Conservation (phyloP, 2,888 invertebrate species). For the Liopterus haemorrhoidalis region DNA sequence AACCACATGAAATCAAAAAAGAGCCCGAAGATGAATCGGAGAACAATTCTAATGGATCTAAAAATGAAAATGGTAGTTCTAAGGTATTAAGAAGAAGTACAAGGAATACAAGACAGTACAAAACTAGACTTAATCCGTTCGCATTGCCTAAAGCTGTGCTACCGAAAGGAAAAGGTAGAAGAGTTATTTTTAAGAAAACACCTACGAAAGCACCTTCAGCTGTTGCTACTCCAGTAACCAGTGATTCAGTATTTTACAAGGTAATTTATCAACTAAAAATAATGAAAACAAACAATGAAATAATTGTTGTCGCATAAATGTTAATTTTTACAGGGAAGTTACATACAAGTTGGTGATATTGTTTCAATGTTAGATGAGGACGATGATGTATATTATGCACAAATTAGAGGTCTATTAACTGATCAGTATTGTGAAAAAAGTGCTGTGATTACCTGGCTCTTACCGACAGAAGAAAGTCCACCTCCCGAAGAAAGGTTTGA, state of each 20-base stretch:
- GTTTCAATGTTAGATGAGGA: conserved; percentile 76
- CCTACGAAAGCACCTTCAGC: conserved; percentile 76
- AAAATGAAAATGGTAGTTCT: conserved; percentile 42
- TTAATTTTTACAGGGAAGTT: conserved; percentile 54
- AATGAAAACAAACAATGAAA: conserved; percentile 4
- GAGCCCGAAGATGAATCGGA: conserved; percentile 39
- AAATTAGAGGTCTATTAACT: conserved; percentile 80
- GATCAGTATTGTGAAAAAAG: conserved; percentile 93
- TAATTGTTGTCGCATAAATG: conserved; percentile 18
- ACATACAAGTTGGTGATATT: conserved; percentile 86
- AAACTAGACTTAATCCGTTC: conserved; percentile 45
- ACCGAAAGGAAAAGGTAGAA: conserved; percentile 66
- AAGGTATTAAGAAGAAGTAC: conserved; percentile 57
- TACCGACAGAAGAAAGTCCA: conserved; percentile 78
- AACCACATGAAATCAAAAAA: conserved; percentile 39
- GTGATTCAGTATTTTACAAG: conserved; percentile 71
- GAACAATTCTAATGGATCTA: conserved; percentile 38
- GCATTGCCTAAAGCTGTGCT: conserved; percentile 43
- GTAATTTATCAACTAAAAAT: conserved; percentile 41
- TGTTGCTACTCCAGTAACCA: conserved; percentile 75
- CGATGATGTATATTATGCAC: conserved; percentile 78
- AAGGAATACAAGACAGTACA: conserved; percentile 50
- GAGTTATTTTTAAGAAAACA: conserved; percentile 71
- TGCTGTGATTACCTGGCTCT: conserved; percentile 84
- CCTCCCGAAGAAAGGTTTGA: conserved; percentile 74